Percentiles rank a stretch among this genome's conserved stretches.
phyloP scores from a whole-genome alignment of 2,113 vertebrate species.

The Triplophysa siluroides region DNA sequence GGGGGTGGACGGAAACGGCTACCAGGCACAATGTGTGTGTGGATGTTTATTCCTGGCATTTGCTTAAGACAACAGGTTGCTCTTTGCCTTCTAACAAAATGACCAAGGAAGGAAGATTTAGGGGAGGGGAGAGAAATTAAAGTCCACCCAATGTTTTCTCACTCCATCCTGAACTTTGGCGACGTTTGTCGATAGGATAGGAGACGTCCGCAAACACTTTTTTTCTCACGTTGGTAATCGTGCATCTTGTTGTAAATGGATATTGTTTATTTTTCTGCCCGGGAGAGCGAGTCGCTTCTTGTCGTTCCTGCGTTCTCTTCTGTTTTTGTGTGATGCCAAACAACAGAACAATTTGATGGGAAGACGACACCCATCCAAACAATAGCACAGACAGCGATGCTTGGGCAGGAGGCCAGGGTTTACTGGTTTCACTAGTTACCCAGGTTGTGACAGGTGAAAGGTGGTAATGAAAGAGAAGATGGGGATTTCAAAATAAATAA shows the following conservation, averaged over 20 bases:
- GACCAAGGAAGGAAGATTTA: background rate
- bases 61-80: slow-evolving; percentile 14
- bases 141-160: slow-evolving; percentile 1
- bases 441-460: background rate
- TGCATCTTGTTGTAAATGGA: background rate
- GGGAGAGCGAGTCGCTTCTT: background rate
- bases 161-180: background rate
- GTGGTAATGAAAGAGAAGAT: background rate
- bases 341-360: background rate
- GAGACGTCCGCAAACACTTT: background rate
- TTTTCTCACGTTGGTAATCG: background rate
- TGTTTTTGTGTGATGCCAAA: background rate
- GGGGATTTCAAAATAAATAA: too few relatives aligned
- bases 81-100: slow-evolving; percentile 11
- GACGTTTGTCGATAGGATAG: background rate
- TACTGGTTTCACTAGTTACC: slow-evolving; percentile 15
- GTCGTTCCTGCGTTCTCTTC: background rate
- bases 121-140: background rate
- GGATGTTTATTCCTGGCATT: slow-evolving; percentile 15
- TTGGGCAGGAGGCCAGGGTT: background rate
- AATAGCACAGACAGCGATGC: slow-evolving; percentile 11
- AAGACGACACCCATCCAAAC: background rate
- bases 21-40: slow-evolving; percentile 30
- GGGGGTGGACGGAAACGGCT: background rate
- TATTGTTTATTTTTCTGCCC: slow-evolving; percentile 4